phyloP scores from a whole-genome alignment of 2,113 vertebrate species.

The Triplophysa tibetana region DNA sequence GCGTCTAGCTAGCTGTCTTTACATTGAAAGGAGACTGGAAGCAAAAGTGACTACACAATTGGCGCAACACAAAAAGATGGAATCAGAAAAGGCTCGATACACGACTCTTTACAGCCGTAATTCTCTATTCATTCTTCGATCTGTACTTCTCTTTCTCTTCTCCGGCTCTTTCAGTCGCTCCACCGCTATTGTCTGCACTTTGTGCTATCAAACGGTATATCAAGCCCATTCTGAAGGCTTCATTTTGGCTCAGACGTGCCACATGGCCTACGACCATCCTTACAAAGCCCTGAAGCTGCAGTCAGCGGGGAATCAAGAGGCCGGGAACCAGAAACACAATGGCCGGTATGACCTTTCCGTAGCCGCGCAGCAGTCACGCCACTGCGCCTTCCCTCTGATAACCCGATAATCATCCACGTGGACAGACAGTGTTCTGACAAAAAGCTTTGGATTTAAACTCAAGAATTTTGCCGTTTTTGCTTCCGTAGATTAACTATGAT shows the following conservation, averaged over 20 bases:
- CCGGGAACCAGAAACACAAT: constrained; percentile 24
- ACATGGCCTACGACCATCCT: constrained; percentile 12
- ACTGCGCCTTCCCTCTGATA: constrained; percentile 21
- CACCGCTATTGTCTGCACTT: constrained; percentile 34
- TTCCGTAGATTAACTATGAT: constrained; percentile 5
- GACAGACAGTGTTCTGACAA: constrained; percentile 34
- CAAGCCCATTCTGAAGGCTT: constrained; percentile 30
- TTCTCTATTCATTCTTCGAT: constrained; percentile 39
- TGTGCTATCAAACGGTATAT: constrained; percentile 30
- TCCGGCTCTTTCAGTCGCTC: constrained; percentile 46
- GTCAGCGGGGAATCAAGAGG: constrained; percentile 14
- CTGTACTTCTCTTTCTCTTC: constrained; percentile 51
- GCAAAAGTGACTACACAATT: constrained; percentile 6
- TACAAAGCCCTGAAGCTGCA: constrained; percentile 31
- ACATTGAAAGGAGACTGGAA: not conserved
- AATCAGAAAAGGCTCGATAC: constrained; percentile 22
- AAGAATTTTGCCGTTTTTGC: constrained; percentile 11
- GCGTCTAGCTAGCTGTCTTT: not conserved
- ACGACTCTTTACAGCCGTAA: constrained; percentile 14
- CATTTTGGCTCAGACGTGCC: constrained; percentile 24
- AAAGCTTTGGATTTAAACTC: constrained; percentile 13
- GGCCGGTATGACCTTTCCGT: constrained; percentile 19
- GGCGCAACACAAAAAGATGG: constrained; percentile 29
- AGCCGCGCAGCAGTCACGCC: constrained; percentile 10
- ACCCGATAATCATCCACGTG: constrained; percentile 4